Percentiles rank a stretch among this genome's conserved stretches.
These are phyloP conservation scores for Myopa testacea DNA, from an alignment of 2,888 invertebrate species.

Conservation along the genomic window DNA sequence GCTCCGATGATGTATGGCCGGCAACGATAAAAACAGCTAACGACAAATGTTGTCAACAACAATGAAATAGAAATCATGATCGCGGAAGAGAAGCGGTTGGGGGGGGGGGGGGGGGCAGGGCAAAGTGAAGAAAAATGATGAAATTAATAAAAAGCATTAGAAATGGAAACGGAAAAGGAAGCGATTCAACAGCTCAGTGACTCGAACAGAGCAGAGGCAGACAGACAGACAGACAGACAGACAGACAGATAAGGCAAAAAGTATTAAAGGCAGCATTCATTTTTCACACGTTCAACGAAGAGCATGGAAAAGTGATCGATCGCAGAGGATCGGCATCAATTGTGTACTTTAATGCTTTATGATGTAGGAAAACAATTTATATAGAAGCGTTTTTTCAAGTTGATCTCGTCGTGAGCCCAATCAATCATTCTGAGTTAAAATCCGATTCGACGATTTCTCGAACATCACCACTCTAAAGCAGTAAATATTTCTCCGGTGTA, in stretches of 20 bases:
- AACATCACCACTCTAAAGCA: too few species aligned
- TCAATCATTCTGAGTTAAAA: too few species aligned
- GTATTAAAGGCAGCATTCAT: background rate
- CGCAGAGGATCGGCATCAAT: background rate
- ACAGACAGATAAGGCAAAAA: background rate
- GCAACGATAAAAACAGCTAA: background rate
- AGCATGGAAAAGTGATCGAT: constrained; percentile 12
- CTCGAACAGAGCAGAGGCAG: too few species aligned
- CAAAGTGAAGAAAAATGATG: background rate
- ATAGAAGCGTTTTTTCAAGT: too few species aligned
- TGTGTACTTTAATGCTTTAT: too few species aligned
- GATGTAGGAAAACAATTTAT: too few species aligned
- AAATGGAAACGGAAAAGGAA: constrained; percentile 19
- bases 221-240: too few species aligned
- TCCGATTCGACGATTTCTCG: too few species aligned
- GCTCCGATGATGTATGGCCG: constrained; percentile 15
- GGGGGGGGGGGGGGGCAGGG: background rate
- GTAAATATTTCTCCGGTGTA: too few species aligned
- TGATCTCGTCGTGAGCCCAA: too few species aligned
- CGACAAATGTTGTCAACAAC: constrained; percentile 21
- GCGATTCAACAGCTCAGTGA: background rate
- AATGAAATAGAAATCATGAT: constrained; percentile 10
- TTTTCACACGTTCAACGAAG: constrained; percentile 11
- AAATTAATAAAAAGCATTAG: background rate
- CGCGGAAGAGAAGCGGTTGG: background rate